Evolutionary conservation across 2,113 vertebrate genomes (phyloP).

Genomic region (Montifringilla adamsi): DNA sequence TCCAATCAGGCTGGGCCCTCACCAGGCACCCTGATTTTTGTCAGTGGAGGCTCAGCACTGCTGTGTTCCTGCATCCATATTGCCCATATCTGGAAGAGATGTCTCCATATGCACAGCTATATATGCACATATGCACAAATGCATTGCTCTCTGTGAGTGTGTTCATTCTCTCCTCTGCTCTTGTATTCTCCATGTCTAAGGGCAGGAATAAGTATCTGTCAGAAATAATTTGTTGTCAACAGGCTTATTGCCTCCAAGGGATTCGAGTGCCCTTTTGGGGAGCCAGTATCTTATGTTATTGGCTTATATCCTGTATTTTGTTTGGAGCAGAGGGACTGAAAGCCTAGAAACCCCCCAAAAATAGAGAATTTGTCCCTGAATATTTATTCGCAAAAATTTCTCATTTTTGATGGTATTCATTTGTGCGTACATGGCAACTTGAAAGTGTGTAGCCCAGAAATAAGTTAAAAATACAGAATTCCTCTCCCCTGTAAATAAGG

Average conservation of each 20-base stretch:
- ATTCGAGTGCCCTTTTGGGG: constrained; percentile 41
- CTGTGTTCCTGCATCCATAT: neutral
- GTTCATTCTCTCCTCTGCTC: neutral
- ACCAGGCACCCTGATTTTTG: neutral
- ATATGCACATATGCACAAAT: neutral
- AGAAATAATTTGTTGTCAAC: constrained; percentile 34
- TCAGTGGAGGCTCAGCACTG: neutral
- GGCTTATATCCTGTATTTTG: constrained; percentile 4
- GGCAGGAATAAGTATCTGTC: constrained; percentile 41
- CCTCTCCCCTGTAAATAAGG: neutral
- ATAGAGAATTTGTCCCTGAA: neutral
- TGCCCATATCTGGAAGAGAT: neutral
- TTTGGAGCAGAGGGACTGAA: neutral
- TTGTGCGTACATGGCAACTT: neutral
- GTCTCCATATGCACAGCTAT: neutral
- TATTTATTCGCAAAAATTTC: neutral
- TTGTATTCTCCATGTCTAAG: neutral
- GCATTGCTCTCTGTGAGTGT: neutral
- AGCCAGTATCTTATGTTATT: neutral
- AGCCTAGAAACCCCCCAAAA: neutral
- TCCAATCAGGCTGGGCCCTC: neutral
- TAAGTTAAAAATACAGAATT: neutral
- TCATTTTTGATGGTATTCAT: neutral
- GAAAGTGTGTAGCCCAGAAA: neutral
- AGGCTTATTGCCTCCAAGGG: constrained; percentile 40